Base-by-base conservation (phyloP, 2,888 invertebrate genomes). In the Calliopum simillimum region DNA sequence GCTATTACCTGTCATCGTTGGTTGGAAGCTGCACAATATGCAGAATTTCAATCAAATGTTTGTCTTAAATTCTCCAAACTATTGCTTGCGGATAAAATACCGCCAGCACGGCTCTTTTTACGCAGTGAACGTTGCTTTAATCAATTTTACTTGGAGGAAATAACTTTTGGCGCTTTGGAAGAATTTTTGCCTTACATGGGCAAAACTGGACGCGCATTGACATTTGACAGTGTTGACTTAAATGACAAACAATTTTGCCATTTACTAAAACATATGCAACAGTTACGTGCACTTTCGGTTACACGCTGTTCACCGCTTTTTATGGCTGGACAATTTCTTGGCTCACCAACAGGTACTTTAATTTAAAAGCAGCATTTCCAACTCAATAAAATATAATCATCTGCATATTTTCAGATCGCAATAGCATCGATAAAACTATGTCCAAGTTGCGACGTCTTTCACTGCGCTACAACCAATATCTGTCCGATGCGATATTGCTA, bases 401-500 rank as follows among this genome's bases (percentile, higher is more conserved):
- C 8, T 33, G 1, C 8, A 8, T 6, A 33, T 88, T 2, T 33
- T 8, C 88, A 13, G 90, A 92, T 75, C 87, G 89, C 1, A 84
- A 88, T 49, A 87, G 86, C 63, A 86, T 90, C 21, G 85, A 87
- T 70, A 67, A 79, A 63, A 76, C 76, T 13, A 76, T 80, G 73
- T 53, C 71, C 0, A 88, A 88, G 73, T 85, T 93, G 13, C 88
- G 87, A 72, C 86, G 87, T 66, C 84, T 94, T 25, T 91, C 90
- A 69, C 83, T 94, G 69, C 88, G 89, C 21, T 89, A 89, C 49
- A 92, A 93, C 80, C 89, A 92, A 74, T 93, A 93, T 82, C 86
- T 94, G 47, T 92, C 93, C 2, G 94, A 94, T 88, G 90, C 91
- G n/a, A 87, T 92, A 13, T 89, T 94, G 65, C 88, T 90, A 77